Base-by-base conservation (phyloP, 2,113 vertebrate species). In the Greenwoodochromis staneri region DNA sequence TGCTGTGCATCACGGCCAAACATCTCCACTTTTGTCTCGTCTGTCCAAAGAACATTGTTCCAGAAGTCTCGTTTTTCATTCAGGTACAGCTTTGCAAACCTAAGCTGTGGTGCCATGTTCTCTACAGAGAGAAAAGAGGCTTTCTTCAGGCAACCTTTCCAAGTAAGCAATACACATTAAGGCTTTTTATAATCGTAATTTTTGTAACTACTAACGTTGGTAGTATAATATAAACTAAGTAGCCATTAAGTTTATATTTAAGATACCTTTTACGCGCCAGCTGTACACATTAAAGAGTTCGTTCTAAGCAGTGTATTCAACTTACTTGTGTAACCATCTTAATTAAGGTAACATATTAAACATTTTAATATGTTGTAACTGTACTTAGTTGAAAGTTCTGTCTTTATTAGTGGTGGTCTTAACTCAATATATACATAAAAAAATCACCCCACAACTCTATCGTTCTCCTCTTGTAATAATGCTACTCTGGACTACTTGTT, bases 261-360 rank as follows among this genome's bases (percentile, higher is more conserved):
- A 76, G 71, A 49, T 24, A 3, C 21, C 21, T 19, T 63, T 78
- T 29, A 19, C 1, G 2, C 0, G 0, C 11, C 45, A 78, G 73
- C 27, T 49, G 24, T 47, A 19, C 42, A 31, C 24, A 78, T 49
- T 49, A 19, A 78, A 49, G 45, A 7, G 24, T 49, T 49, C 12
- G 9, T 29, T 47, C 9, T 31, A 49, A 47, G 9, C 71, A 31
- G 42, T 31, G 42, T 31, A 49, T 49, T 76, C 6, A 76, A 49
- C 24, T 5, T 29, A 47, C 42, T 47, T 47, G 42, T 78, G 16
- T 2, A 31, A 45, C 21, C 13, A 45, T 45, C 69, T 45, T 9
- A 27, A 45, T 27, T 45, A 45, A 11, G 6, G 9, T 63, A 63
- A 63, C 9, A 63, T 19, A 63, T 63, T 42, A 27, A 73, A 73